These are phyloP conservation scores for Erannis defoliaria DNA, from an alignment of 2,888 invertebrate genomes.

Conservation along the genomic window DNA sequence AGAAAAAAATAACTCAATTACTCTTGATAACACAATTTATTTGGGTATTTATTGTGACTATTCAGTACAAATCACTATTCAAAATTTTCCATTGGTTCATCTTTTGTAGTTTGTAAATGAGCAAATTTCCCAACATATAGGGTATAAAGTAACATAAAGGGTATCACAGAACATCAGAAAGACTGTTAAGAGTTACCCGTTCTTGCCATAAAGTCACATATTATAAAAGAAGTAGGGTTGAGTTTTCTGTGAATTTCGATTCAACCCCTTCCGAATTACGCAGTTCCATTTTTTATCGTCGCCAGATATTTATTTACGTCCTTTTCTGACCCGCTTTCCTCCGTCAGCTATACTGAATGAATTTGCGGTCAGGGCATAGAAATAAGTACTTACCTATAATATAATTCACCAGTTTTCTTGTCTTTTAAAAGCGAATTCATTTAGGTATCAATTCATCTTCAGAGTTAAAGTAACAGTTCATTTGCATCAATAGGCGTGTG, in stretches of 20 bases:
- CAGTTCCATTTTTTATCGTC: constrained; percentile 61
- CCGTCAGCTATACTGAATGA: constrained; percentile 50
- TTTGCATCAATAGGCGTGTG: too few relatives aligned
- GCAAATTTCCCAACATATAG: constrained; percentile 18
- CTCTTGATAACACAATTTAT: too few relatives aligned
- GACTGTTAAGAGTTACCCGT: constrained; percentile 4
- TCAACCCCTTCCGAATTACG: constrained; percentile 43
- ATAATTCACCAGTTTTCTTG: not conserved
- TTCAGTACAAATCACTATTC: too few relatives aligned
- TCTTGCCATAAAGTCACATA: not conserved
- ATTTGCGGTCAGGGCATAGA: constrained; percentile 3
- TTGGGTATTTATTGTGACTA: too few relatives aligned
- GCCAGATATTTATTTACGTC: constrained; percentile 64
- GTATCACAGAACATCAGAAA: constrained; percentile 13
- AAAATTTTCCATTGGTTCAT: not conserved
- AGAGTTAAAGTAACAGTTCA: too few relatives aligned
- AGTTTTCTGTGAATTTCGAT: constrained; percentile 23
- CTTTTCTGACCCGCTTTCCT: constrained; percentile 41
- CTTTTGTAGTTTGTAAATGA: constrained; percentile 17
- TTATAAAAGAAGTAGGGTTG: constrained; percentile 20
- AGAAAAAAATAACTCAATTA: too few relatives aligned
- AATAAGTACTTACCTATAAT: not conserved
- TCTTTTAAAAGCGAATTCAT: too few relatives aligned
- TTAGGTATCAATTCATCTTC: too few relatives aligned
- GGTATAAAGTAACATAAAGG: constrained; percentile 11